These are phyloP conservation scores for Nycteola revayana DNA, from an alignment of 2,888 invertebrate species.

Conservation along the genomic window DNA sequence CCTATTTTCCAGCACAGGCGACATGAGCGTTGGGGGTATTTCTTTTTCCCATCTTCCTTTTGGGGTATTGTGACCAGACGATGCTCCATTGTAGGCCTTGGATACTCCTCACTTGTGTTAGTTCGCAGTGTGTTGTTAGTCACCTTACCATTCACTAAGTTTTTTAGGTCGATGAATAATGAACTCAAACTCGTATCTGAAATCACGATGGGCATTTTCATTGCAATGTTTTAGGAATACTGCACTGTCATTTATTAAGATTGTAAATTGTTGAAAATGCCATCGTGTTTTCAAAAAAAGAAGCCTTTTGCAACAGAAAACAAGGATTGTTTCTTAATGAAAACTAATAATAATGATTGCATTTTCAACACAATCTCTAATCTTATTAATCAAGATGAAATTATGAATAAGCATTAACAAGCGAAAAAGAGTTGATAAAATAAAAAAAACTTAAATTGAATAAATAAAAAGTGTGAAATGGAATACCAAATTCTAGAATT, in stretches of 20 bases:
- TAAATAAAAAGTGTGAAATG: slow-evolving; percentile 2
- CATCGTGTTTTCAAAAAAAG: slow-evolving; percentile 77
- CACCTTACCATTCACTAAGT: slow-evolving; percentile 75
- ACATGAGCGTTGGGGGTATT: slow-evolving; percentile 78
- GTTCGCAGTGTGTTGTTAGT: slow-evolving; percentile 60
- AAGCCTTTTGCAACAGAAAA: slow-evolving; percentile 69
- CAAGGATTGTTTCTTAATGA: slow-evolving; percentile 49
- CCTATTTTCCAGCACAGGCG: slow-evolving; percentile 77
- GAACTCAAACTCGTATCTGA: slow-evolving; percentile 79
- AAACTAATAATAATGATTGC: slow-evolving; percentile 72
- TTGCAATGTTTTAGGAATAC: slow-evolving; percentile 40
- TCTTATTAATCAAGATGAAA: slow-evolving; percentile 34
- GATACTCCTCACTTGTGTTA: slow-evolving; percentile 53
- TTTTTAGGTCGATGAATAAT: slow-evolving; percentile 77
- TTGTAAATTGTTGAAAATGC: slow-evolving; percentile 76
- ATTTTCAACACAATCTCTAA: slow-evolving; percentile 79
- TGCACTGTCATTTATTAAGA: slow-evolving; percentile 34
- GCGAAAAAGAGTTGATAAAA: slow-evolving; percentile 30
- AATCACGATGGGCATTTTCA: slow-evolving; percentile 82
- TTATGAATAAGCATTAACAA: slow-evolving; percentile 45
- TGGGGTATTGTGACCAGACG: slow-evolving; percentile 77
- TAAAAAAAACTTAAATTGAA: slow-evolving; percentile 6
- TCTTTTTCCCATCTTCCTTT: slow-evolving; percentile 79
- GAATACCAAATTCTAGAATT: too few species aligned
- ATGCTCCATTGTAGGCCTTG: slow-evolving; percentile 60